Conservation (phyloP, 2,888 invertebrate genomes). For the Exephanes ischioxanthus region DNA sequence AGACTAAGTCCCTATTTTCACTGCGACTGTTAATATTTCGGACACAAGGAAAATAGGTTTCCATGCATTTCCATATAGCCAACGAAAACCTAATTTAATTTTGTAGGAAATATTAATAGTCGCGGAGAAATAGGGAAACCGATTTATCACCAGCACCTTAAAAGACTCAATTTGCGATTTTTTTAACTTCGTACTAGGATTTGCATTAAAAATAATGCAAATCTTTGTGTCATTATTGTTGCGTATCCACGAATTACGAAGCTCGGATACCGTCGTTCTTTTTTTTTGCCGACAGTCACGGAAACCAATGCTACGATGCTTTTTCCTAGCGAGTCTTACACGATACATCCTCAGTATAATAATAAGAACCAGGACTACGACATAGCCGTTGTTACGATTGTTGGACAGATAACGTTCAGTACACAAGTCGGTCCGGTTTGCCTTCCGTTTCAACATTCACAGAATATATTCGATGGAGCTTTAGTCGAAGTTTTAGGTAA, state of each 20-base stretch:
- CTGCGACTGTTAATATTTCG: no score
- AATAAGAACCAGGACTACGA: constrained; percentile 84
- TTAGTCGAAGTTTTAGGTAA: constrained; percentile 79
- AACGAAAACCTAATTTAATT: no score
- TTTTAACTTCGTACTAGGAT: not conserved
- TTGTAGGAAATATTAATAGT: no score
- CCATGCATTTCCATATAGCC: no score
- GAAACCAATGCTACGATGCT: constrained; percentile 86
- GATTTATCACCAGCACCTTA: no score
- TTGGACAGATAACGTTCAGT: constrained; percentile 84
- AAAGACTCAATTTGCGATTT: not conserved
- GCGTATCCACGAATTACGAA: not conserved
- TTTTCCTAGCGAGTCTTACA: constrained; percentile 81
- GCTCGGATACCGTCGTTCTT: not conserved
- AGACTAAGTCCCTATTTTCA: no score
- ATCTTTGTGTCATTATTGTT: not conserved
- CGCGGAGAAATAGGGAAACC: no score
- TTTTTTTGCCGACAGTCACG: constrained; percentile 79
- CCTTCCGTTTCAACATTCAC: constrained; percentile 86
- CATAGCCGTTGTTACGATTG: constrained; percentile 86
- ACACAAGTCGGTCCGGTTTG: constrained; percentile 88
- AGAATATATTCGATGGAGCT: constrained; percentile 76
- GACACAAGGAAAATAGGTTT: no score
- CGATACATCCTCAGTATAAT: constrained; percentile 85
- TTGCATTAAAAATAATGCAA: not conserved